These are phyloP conservation scores for Cylas formicarius DNA, from an alignment of 1,140 invertebrate genomes.

Conservation along the genomic window DNA sequence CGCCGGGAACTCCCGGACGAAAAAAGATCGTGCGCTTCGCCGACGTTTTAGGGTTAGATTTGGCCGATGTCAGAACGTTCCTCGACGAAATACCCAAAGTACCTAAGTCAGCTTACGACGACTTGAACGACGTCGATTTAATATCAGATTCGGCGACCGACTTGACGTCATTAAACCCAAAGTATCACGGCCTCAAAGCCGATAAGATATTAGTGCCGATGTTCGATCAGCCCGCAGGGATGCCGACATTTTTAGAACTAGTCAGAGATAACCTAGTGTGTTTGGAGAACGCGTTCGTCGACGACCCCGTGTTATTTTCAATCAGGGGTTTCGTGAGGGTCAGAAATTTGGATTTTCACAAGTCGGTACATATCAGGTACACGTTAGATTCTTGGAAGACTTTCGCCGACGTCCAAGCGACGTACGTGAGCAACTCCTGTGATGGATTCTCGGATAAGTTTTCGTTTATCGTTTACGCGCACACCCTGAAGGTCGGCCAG, in stretches of 20 bases:
- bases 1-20: constrained; percentile 76
- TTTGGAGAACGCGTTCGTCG: constrained; percentile 75
- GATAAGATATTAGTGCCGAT: constrained; percentile 59
- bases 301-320: constrained; percentile 61
- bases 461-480: constrained; percentile 65
- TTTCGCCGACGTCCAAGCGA: constrained; percentile 72
- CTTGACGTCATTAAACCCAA: constrained; percentile 9
- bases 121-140: constrained; percentile 53
- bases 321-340: constrained; percentile 83
- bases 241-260: constrained; percentile 68
- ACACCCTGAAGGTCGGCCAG: constrained; percentile 63
- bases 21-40: constrained; percentile 96
- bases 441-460: constrained; percentile 92
- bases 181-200: constrained; percentile 36
- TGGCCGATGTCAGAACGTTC: constrained; percentile 85
- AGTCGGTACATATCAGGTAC: constrained; percentile 81
- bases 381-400: constrained; percentile 79
- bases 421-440: constrained; percentile 80
- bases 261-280: constrained; percentile 67
- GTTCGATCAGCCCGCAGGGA: constrained; percentile 75
- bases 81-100: constrained; percentile 82
- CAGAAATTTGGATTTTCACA: constrained; percentile 85
- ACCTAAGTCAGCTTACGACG: constrained; percentile 76
- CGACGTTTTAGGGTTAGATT: constrained; percentile 85
- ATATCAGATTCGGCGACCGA: constrained; percentile 14